Conservation (phyloP, 2,888 invertebrate species). For the Eristalis tenax region DNA sequence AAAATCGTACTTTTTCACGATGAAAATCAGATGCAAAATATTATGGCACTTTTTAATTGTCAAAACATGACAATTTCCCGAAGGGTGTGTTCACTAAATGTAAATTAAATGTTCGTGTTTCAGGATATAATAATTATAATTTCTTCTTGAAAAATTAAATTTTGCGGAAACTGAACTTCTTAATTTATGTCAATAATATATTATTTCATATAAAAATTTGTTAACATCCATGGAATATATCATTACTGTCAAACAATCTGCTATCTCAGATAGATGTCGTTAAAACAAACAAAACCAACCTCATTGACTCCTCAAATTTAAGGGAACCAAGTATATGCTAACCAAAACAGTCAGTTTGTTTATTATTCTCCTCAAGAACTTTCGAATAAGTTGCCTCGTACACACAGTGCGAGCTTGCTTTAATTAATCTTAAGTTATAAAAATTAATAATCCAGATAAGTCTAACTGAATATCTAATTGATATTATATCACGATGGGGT, state of each 20-base stretch:
- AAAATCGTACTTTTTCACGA: not conserved
- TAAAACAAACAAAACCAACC: not conserved
- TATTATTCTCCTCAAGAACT: constrained; percentile 22
- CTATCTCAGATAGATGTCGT: too few species aligned
- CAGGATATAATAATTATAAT: too few species aligned
- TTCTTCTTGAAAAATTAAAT: not conserved
- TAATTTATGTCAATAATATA: too few species aligned
- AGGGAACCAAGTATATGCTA: not conserved
- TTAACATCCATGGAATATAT: too few species aligned
- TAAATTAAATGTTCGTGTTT: not conserved
- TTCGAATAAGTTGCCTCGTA: constrained; percentile 8
- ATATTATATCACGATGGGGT: constrained; percentile 83
- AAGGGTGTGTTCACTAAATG: constrained; percentile 8
- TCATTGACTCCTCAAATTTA: not conserved
- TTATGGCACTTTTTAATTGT: not conserved
- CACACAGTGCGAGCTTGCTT: not conserved
- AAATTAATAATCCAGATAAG: constrained; percentile 4
- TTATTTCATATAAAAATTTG: too few species aligned
- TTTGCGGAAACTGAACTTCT: too few species aligned
- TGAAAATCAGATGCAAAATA: not conserved
- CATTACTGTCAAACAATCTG: too few species aligned
- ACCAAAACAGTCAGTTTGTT: constrained; percentile 53
- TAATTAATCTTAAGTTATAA: not conserved
- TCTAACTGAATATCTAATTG: not conserved
- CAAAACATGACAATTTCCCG: not conserved